Base-by-base conservation (phyloP, 2,113 vertebrate genomes). In the Pterophyllum scalare region DNA sequence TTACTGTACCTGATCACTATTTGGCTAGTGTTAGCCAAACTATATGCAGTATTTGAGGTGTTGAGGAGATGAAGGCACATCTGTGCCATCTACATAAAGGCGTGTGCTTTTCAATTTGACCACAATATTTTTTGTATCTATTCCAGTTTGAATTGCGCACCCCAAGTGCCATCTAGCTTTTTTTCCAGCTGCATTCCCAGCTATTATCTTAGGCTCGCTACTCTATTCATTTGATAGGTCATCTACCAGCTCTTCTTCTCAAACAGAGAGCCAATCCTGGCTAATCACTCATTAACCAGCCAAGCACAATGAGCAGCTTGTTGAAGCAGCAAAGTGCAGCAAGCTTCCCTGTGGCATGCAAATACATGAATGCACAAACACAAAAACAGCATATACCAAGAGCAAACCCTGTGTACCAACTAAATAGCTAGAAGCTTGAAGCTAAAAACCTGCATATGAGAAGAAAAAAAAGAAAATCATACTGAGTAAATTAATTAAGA, bases 251-350 rank as follows among this genome's bases (percentile, higher is more conserved):
- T 78, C 58, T 35, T 85, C 64, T 77, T 46, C 49, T 82, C 40
- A 81, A 83, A 82, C 52, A 75, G 62, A 80, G 74, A 85, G 67
- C 67, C 60, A 87, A 83, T 79, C 79, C 54, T 60, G 43, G 75
- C 88, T 75, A 86, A 90, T 86, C 89, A 92, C 62, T 88, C 77
- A 89, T 89, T 90, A 88, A 89, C 82, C 82, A 91, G 80, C 24
- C 20, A 20, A 59, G 67, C 64, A 92, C 88, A 94, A 90, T 82
- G 85, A 89, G 81, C 5, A 31, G 77, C 82, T 84, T 92, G 82
- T 86, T 88, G 81, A 83, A 86, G 38, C 35, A 72, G 43, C 56
- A 38, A 35, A 79, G 24, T 56, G 64, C 75, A 6, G 1, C 26
- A 77, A 77, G 43, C 56, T 54, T 65, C 77, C 17, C 83, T 13